A percentile compares a stretch with the other conserved stretches of the same genome.
Evolutionary conservation across 1,140 invertebrate genomes (phyloP).

Genomic region (Diachasmimorpha longicaudata): DNA sequence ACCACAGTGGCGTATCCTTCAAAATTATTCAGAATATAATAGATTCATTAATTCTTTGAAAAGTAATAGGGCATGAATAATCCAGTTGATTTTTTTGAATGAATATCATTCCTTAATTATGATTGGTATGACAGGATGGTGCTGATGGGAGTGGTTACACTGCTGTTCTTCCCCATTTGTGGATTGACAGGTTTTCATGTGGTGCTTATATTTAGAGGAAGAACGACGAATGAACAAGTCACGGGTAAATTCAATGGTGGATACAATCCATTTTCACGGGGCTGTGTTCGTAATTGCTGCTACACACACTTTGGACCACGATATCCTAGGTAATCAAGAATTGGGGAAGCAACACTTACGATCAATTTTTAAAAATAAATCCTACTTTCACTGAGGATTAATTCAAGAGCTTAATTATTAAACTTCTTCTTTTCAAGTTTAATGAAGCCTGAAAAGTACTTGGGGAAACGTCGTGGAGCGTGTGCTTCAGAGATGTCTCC

Average conservation of each 20-base stretch:
- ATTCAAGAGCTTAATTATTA: not conserved
- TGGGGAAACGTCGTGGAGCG: constrained; percentile 58
- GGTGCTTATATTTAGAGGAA: constrained; percentile 93
- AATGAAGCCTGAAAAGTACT: constrained; percentile 62
- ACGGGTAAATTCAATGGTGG: constrained; percentile 98
- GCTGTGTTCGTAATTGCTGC: constrained; percentile 93
- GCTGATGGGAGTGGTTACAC: constrained; percentile 87
- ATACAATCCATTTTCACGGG: constrained; percentile 95
- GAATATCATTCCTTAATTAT: not conserved
- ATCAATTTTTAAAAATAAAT: no score
- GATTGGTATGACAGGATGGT: constrained; percentile 72
- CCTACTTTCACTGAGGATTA: no score
- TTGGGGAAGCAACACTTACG: no score
- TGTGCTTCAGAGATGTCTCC: constrained; percentile 61
- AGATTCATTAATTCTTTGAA: not conserved
- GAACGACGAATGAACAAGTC: constrained; percentile 99
- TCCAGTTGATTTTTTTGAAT: constrained; percentile 47
- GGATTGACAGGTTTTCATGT: constrained; percentile 98
- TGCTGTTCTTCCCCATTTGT: constrained; percentile 95
- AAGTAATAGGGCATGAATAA: not conserved
- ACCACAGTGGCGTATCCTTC: constrained; percentile 94
- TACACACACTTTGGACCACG: constrained; percentile 95
- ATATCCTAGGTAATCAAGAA: constrained; percentile 86
- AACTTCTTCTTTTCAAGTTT: constrained; percentile 45
- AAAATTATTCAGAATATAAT: constrained; percentile 7